These are phyloP conservation scores for Corydoras sp. DNA, from an alignment of 2,113 vertebrate species.

Conservation along the genomic window DNA sequence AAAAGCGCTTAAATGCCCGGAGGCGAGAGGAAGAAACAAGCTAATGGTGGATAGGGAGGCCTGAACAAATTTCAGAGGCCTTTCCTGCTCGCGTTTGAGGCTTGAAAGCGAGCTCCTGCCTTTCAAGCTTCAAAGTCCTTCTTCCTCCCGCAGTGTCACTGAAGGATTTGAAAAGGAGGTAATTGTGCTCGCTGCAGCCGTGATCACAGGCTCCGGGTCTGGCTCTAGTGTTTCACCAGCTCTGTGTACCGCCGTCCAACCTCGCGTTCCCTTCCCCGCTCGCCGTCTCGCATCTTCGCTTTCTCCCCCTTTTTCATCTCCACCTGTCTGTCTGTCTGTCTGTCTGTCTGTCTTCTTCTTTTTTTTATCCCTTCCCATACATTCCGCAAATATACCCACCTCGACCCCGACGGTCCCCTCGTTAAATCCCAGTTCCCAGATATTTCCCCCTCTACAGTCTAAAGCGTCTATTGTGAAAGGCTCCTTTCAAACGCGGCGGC, in stretches of 20 bases:
- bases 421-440: constrained; percentile 92
- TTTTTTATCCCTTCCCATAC: constrained; percentile 37
- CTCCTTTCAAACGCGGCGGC: constrained; percentile 75
- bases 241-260: constrained; percentile 88
- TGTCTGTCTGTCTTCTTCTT: constrained; percentile 44
- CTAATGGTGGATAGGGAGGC: constrained; percentile 99
- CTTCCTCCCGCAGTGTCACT: constrained; percentile 99
- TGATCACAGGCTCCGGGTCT: constrained; percentile 99
- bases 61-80: constrained; percentile 99
- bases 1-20: constrained; percentile 99
- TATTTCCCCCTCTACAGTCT: constrained; percentile 77
- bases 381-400: constrained; percentile 41
- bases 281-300: neutral
- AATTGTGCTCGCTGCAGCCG: constrained; percentile 99
- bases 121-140: constrained; percentile 99
- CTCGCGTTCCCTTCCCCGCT: constrained; percentile 45
- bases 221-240: constrained; percentile 99
- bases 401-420: constrained; percentile 62
- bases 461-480: constrained; percentile 86
- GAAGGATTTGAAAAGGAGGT: constrained; percentile 99
- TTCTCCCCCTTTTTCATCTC: neutral
- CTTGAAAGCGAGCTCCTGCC: constrained; percentile 99
- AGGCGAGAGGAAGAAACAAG: constrained; percentile 99
- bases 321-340: constrained; percentile 6
- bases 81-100: constrained; percentile 99